These are phyloP conservation scores for Aplochiton taeniatus DNA, from an alignment of 2,797 vertebrate species.

Conservation along the genomic window DNA sequence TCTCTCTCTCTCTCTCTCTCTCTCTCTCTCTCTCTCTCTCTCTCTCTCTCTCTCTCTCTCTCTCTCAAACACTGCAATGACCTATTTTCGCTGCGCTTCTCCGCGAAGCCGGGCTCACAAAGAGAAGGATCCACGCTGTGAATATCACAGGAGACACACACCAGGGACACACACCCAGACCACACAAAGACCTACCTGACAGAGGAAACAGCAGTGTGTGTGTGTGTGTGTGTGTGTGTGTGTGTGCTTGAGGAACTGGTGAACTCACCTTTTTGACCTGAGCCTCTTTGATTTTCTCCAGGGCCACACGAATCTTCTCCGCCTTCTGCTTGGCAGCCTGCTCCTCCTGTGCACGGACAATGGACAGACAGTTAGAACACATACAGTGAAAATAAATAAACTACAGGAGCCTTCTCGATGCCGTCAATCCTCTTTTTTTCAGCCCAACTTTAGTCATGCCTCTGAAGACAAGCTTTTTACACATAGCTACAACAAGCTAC, in stretches of 20 bases:
- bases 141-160: conserved; percentile 25
- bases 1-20: background rate
- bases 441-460: background rate
- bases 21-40: conserved; percentile 16
- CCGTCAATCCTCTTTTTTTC: background rate
- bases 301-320: conserved; percentile 92
- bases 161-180: background rate
- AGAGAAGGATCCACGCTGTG: conserved; percentile 34
- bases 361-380: conserved; percentile 6
- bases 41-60: conserved; percentile 32
- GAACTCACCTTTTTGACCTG: conserved; percentile 94
- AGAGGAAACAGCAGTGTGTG: background rate
- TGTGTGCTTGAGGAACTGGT: background rate
- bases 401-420: conserved; percentile 12
- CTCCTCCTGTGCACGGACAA: conserved; percentile 84
- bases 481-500: too few species aligned
- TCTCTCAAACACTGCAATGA: conserved; percentile 70
- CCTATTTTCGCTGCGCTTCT: conserved; percentile 69
- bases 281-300: conserved; percentile 99
- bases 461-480: too few species aligned
- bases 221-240: background rate
- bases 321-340: conserved; percentile 96
- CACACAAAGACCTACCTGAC: too few species aligned
- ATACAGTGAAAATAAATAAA: background rate
- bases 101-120: conserved; percentile 59